These are phyloP conservation scores for Siphamia tubifer DNA, from an alignment of 2,113 vertebrate genomes.

Conservation along the genomic window DNA sequence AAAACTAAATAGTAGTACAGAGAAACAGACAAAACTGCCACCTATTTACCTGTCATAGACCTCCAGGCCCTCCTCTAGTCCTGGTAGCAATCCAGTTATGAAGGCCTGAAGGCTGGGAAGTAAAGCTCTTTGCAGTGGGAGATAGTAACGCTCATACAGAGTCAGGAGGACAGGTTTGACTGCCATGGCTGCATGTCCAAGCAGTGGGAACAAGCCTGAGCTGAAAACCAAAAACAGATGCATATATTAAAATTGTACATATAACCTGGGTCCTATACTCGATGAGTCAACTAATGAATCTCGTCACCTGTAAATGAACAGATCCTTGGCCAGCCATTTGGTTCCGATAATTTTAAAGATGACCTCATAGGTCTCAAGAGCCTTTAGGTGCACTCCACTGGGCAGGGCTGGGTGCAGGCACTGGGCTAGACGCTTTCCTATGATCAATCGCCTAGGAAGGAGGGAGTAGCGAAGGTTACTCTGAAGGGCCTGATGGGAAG, in stretches of 20 bases:
- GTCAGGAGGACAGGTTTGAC: slow-evolving; percentile 91
- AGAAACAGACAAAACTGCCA: too few relatives aligned
- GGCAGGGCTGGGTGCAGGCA: slow-evolving; percentile 96
- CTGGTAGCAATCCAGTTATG: slow-evolving; percentile 90
- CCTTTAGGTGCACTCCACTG: slow-evolving; percentile 96
- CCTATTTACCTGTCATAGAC: slow-evolving; percentile 92
- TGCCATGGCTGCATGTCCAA: slow-evolving; percentile 93
- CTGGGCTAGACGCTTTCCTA: slow-evolving; percentile 95
- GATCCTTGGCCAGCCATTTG: slow-evolving; percentile 90
- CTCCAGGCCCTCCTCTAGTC: slow-evolving; percentile 94
- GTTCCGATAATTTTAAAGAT: slow-evolving; percentile 98
- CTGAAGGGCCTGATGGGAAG: slow-evolving; percentile 88
- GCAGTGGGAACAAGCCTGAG: slow-evolving; percentile 92
- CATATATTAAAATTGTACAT: background rate
- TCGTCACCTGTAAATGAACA: slow-evolving; percentile 90
- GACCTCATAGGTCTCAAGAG: slow-evolving; percentile 95
- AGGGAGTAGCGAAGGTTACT: slow-evolving; percentile 95
- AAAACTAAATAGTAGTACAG: too few relatives aligned
- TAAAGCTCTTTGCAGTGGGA: slow-evolving; percentile 91
- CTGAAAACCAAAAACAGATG: slow-evolving; percentile 65
- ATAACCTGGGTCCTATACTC: background rate
- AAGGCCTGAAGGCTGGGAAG: slow-evolving; percentile 97
- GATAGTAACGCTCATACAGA: slow-evolving; percentile 95
- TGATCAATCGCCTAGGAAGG: slow-evolving; percentile 88
- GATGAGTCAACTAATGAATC: background rate